Conservation (phyloP, 2,797 vertebrate genomes). For the Thunnus albacares region DNA sequence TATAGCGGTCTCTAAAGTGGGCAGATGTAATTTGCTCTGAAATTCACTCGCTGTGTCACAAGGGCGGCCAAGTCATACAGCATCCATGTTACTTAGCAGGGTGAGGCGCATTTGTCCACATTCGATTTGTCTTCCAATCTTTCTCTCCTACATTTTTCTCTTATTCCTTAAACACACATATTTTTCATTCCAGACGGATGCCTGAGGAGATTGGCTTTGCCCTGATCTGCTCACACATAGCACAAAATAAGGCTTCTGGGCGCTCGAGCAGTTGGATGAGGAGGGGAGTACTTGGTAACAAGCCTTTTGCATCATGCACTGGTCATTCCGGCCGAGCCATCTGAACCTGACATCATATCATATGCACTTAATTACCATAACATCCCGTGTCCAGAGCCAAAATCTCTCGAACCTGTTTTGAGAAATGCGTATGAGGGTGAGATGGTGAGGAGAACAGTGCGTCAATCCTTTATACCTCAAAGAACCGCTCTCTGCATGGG, state of each 20-base stretch:
- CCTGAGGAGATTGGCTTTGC: constrained; percentile 61
- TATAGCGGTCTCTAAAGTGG: constrained; percentile 53
- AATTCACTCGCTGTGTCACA: constrained; percentile 55
- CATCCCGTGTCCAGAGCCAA: constrained; percentile 34
- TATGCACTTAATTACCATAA: constrained; percentile 43
- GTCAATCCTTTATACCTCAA: constrained; percentile 70
- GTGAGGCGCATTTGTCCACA: constrained; percentile 41
- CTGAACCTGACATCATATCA: constrained; percentile 42
- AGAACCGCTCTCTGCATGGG: constrained; percentile 66
- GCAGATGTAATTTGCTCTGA: constrained; percentile 65
- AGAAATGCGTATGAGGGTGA: constrained; percentile 40
- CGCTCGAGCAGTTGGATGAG: constrained; percentile 17
- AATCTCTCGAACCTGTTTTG: constrained; percentile 41
- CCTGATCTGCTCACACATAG: constrained; percentile 40
- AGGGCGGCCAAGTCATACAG: constrained; percentile 47
- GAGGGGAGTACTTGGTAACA: constrained; percentile 22
- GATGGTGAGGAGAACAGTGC: constrained; percentile 39
- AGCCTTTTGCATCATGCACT: neutral
- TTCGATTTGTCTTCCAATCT: constrained; percentile 72
- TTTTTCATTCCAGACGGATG: constrained; percentile 65
- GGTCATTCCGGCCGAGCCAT: constrained; percentile 21
- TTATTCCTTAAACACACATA: constrained; percentile 67
- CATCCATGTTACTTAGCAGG: constrained; percentile 59
- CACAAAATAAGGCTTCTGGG: constrained; percentile 56
- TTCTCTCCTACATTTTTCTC: constrained; percentile 44